Base-by-base conservation (phyloP, 2,888 invertebrate genomes). In the Leptinotarsa haldemani region DNA sequence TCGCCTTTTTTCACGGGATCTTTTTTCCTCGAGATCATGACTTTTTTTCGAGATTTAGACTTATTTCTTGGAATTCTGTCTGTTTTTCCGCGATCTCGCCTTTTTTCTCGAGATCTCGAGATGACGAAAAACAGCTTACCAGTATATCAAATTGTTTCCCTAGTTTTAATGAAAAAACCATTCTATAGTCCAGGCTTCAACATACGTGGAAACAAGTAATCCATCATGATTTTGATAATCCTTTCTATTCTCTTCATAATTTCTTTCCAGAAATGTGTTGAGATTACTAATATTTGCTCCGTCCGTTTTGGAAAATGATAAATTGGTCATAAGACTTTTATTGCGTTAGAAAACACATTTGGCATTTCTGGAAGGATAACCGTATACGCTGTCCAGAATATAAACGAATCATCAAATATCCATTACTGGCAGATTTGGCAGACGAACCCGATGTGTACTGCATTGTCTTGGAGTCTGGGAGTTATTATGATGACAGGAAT, bases 321-420 rank as follows among this genome's bases (percentile, higher is more conserved):
- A 58, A 58, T 58, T 58, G 22, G 20, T 22, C 15, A 58, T 58
- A 25, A 20, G 15, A 58, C 25, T 22, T 22, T 22, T 25, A 20
- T 20, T 58, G 58, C 58, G 25, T 58, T 58, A 5, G 58, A 58
- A 58, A 20, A 58, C 20, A 25, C 58, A 58, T 58, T 58, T 20
- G 25, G 58, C 20, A 25, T 22, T 58, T 58, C 25, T 15, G 15
- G 25, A 25, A 58, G 13, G 25, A 58, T 25, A 25, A 58, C 15
- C 22, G 58, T 15, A 25, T 25, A 13, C 22, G 20, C 25, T 22
- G 15, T 22, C 22, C 58, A 16, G 58, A 20, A 58, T 58, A 58
- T 25, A 58, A 58, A 58, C 22, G 58, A 58, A 25, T 58, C 58
- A 58, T 58, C 58, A 58, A 25, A 58, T 25, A 58, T 58, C 58